Conservation (phyloP, 2,797 vertebrate genomes). For the Hydrolagus colliei region DNA sequence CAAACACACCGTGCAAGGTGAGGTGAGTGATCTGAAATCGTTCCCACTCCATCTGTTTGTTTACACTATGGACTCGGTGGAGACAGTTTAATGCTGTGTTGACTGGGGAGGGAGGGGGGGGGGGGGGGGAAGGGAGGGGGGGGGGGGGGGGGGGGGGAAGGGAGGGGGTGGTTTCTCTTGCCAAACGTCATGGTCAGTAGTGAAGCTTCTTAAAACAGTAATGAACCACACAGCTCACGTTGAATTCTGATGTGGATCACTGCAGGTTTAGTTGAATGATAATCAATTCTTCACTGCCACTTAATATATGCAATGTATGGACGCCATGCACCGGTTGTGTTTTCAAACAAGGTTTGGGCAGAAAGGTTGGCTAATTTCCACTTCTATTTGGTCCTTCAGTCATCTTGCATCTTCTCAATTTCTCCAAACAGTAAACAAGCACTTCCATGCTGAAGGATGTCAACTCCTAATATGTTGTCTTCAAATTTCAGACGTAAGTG, state of each 20-base stretch:
- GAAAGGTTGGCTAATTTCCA: conserved; percentile 6
- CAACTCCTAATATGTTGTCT: not conserved
- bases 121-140: too few species aligned
- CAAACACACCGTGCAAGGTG: not conserved
- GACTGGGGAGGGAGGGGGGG: not conserved
- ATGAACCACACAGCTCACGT: not conserved
- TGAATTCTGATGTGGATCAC: not conserved
- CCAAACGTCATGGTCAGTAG: too few species aligned
- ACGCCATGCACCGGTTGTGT: not conserved
- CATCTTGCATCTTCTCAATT: conserved; percentile 16
- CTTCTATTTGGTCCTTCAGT: conserved; percentile 16
- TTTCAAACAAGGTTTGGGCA: not conserved
- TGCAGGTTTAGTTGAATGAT: not conserved
- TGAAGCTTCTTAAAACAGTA: not conserved
- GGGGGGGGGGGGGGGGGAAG: too few species aligned
- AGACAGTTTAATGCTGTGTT: not conserved
- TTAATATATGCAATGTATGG: not conserved
- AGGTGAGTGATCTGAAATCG: not conserved
- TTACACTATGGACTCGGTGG: not conserved
- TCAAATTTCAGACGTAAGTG: conserved; percentile 14
- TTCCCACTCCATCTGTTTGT: not conserved
- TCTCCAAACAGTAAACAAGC: conserved; percentile 25
- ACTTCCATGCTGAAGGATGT: conserved; percentile 9
- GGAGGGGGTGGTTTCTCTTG: too few species aligned
- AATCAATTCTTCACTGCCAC: not conserved